A percentile compares a stretch with the other conserved stretches of the same genome.
Evolutionary conservation across 2,797 vertebrate genomes (phyloP).

Genomic region (Falco peregrinus): DNA sequence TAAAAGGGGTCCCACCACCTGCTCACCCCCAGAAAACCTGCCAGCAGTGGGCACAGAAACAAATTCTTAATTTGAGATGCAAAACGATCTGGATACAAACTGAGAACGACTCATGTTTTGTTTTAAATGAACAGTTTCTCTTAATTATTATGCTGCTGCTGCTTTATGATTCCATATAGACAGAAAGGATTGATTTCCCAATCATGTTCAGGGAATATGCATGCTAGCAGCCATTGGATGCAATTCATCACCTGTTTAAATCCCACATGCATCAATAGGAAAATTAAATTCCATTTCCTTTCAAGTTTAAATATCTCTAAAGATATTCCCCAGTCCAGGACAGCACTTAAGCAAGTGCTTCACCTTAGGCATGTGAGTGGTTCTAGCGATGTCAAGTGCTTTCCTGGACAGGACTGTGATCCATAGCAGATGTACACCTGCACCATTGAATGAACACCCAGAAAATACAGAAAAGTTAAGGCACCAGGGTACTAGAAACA

Average conservation of each 20-base stretch:
- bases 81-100: neutral
- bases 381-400: constrained; percentile 56
- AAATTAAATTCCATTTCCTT: constrained; percentile 48
- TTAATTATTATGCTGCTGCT: neutral
- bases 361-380: neutral
- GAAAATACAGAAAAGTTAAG: constrained; percentile 6
- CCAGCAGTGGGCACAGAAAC: neutral
- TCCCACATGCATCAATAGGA: neutral
- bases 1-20: neutral
- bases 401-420: constrained; percentile 53
- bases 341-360: neutral
- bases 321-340: constrained; percentile 15
- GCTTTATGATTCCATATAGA: neutral
- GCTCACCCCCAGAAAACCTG: neutral
- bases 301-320: constrained; percentile 16
- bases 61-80: neutral
- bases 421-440: constrained; percentile 50
- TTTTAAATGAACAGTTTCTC: neutral
- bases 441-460: neutral
- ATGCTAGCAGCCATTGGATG: neutral
- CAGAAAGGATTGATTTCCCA: constrained; percentile 33
- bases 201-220: neutral
- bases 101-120: neutral
- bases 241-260: constrained; percentile 44
- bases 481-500: constrained; percentile 45